Conservation (phyloP, 2,797 vertebrate genomes). For the Myotis daubentonii region DNA sequence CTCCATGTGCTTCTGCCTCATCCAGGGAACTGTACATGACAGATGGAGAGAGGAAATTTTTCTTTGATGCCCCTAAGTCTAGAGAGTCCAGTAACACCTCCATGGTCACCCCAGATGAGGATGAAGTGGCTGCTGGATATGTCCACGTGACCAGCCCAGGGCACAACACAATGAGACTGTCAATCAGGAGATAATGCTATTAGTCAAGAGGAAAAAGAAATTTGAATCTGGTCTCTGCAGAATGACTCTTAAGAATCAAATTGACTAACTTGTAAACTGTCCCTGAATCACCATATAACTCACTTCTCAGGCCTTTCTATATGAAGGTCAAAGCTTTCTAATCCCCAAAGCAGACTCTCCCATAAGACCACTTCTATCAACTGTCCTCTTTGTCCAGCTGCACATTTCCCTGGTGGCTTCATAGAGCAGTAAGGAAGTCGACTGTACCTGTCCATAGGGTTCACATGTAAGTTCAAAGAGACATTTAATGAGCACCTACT, state of each 20-base stretch:
- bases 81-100: background rate
- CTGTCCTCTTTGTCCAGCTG: background rate
- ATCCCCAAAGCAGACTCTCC: background rate
- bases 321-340: background rate
- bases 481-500: background rate
- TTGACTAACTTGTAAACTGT: background rate
- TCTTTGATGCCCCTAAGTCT: background rate
- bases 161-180: background rate
- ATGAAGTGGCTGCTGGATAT: background rate
- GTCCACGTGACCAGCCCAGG: background rate
- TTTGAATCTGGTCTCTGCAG: background rate
- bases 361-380: background rate
- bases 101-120: background rate
- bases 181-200: background rate
- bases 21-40: background rate
- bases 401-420: background rate
- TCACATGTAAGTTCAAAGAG: background rate
- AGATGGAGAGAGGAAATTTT: background rate
- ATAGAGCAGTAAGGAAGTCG: background rate
- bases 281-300: background rate
- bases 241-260: constrained; percentile 3
- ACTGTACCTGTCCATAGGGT: background rate
- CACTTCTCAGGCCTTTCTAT: background rate
- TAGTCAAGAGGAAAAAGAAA: constrained; percentile 38
- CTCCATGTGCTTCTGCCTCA: background rate